Evolutionary conservation across 2,888 invertebrate species (phyloP).

Genomic region (Herminia tarsipennalis): DNA sequence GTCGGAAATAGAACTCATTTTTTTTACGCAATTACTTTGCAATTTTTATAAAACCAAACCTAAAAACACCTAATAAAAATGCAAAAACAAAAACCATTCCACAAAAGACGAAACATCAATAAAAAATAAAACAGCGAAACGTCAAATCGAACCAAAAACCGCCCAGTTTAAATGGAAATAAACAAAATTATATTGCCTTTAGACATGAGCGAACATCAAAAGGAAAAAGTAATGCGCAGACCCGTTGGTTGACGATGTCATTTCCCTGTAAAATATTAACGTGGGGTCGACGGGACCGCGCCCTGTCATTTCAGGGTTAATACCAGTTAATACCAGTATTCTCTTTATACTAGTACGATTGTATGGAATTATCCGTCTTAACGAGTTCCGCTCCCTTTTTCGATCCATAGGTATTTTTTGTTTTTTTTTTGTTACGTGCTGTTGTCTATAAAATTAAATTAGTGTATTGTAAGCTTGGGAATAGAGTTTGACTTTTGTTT

Average conservation of each 20-base stretch:
- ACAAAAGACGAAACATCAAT: slow-evolving; percentile 9
- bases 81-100: slow-evolving; percentile 1
- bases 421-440: slow-evolving; percentile 4
- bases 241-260: slow-evolving; percentile 65
- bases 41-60: no score
- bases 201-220: slow-evolving; percentile 79
- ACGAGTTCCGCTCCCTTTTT: slow-evolving; percentile 40
- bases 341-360: slow-evolving; percentile 63
- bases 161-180: slow-evolving; percentile 59
- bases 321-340: slow-evolving; percentile 66
- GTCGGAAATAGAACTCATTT: no score
- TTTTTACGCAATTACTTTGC: no score
- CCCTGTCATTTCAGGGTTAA: slow-evolving; percentile 77
- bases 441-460: slow-evolving; percentile 16
- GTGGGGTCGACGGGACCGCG: slow-evolving; percentile 61
- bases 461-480: slow-evolving; percentile 3
- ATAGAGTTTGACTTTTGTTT: no score
- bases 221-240: slow-evolving; percentile 78
- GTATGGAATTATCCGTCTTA: slow-evolving; percentile 66
- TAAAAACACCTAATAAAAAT: no score
- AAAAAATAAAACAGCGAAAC: slow-evolving; percentile 34
- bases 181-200: slow-evolving; percentile 73
- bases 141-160: slow-evolving; percentile 46
- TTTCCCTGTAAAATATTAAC: slow-evolving; percentile 80
- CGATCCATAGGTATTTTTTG: slow-evolving; percentile 25